These are phyloP conservation scores for Mercenaria mercenaria DNA, from an alignment of 1,140 invertebrate species.

Conservation along the genomic window DNA sequence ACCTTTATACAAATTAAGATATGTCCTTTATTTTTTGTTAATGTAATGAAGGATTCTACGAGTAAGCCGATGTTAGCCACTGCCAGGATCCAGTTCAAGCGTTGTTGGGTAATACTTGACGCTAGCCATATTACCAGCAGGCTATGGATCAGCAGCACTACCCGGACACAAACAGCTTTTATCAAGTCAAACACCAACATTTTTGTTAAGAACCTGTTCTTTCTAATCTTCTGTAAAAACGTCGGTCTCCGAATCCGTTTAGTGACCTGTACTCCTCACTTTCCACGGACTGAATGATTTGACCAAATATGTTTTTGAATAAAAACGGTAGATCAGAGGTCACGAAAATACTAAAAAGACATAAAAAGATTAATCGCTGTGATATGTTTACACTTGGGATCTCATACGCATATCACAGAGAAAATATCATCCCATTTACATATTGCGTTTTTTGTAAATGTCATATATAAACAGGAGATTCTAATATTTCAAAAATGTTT, in stretches of 20 bases:
- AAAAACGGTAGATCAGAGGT: neutral
- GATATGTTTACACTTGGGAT: constrained; percentile 3
- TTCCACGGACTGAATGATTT: neutral
- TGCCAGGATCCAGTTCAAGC: constrained; percentile 76
- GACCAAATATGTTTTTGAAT: neutral
- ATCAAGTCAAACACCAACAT: constrained; percentile 72
- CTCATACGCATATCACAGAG: neutral
- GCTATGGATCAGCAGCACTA: constrained; percentile 77
- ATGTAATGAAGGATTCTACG: constrained; percentile 75
- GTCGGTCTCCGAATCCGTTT: neutral
- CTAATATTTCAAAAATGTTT: constrained; percentile 1
- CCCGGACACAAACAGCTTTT: constrained; percentile 76
- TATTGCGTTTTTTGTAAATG: neutral
- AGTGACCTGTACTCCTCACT: neutral
- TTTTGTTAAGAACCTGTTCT: no score
- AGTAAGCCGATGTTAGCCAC: constrained; percentile 72
- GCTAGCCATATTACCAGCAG: constrained; percentile 79
- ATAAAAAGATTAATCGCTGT: neutral
- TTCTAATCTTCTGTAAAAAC: neutral
- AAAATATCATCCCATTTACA: neutral
- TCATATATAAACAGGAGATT: neutral
- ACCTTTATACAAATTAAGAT: no score
- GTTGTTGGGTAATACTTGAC: constrained; percentile 66
- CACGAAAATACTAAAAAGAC: no score
- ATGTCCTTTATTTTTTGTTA: constrained; percentile 76